Base-by-base conservation (phyloP, 1,140 invertebrate genomes). In the Parasteatoda tepidariorum region DNA sequence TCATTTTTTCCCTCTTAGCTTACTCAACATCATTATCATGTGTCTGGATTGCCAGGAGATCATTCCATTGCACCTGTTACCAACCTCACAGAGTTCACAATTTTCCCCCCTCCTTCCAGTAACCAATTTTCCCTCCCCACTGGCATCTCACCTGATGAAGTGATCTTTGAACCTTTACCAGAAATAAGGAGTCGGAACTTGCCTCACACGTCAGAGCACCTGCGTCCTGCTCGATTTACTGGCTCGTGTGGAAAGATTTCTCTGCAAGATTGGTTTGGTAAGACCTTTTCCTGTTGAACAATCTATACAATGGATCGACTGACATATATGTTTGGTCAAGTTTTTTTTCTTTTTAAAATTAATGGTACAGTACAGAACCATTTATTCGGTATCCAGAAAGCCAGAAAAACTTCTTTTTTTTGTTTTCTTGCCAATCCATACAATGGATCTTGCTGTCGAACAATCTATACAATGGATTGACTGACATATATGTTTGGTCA, bases 221-320 rank as follows among this genome's bases (percentile, higher is more conserved):
- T 83, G 13, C 18, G 81, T 4, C 61, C 71, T 22, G 81, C 81
- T 22, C 57, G 62, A 9, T 83, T 83, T 28, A 74, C 70, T 13
- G 81, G 81, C 26, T 83, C 61, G 2, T 74, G 57, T 30, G 81
- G 70, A 57, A 83, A 83, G 57, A 48, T 74, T 24, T 82, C 78
- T 3, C 62, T 83, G 24, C 70, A 83, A 15, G 81, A 83, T 67
- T 83, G 81, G 81, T 83, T 83, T 83, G 81, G 81, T 83, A 66
- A 55, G 68, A 22, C 0, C 22, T 15, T 33, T 31, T 22, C 31
- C 22, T 18, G 34, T 34, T 64, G n/a, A n/a, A n/a, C n/a, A n/a
- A n/a, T n/a, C n/a, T n/a, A n/a, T n/a, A n/a, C n/a, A n/a, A n/a
- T n/a, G n/a, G n/a, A n/a, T n/a, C n/a, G n/a, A n/a, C n/a, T n/a